Conservation (phyloP, 1,140 invertebrate species). For the Polypedilum vanderplanki region DNA sequence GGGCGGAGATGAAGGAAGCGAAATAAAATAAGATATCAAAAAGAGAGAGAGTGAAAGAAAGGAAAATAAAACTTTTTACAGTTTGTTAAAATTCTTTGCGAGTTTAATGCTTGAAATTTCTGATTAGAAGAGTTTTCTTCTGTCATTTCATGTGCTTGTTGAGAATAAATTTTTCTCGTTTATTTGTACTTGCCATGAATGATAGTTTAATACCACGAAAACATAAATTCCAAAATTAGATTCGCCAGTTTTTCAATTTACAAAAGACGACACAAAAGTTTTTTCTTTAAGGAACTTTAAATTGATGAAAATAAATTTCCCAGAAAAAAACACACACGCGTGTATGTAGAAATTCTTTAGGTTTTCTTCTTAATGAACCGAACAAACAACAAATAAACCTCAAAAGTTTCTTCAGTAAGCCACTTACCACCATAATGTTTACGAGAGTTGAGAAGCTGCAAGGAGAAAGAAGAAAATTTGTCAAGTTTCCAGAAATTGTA, state of each 20-base stretch:
- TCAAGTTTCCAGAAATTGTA: neutral
- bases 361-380: neutral
- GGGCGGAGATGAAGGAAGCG: neutral
- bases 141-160: too few relatives aligned
- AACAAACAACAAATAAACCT: neutral
- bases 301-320: too few relatives aligned
- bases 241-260: too few relatives aligned
- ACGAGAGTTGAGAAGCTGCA: neutral
- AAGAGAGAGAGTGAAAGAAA: neutral
- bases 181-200: too few relatives aligned
- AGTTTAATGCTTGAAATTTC: neutral
- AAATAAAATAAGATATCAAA: neutral
- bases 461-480: neutral
- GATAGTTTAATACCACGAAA: too few relatives aligned
- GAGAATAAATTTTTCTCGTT: too few relatives aligned
- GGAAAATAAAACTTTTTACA: conserved; percentile 19
- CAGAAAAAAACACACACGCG: too few relatives aligned
- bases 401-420: neutral
- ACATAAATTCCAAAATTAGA: too few relatives aligned
- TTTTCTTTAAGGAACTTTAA: too few relatives aligned
- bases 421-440: conserved; percentile 3
- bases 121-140: neutral
- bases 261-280: too few relatives aligned
- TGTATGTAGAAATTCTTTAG: too few relatives aligned
- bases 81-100: neutral